A percentile compares a stretch with the other conserved stretches of the same genome.
These are phyloP conservation scores for Syngnathus scovelli DNA, from an alignment of 2,113 vertebrate genomes.

Conservation along the genomic window DNA sequence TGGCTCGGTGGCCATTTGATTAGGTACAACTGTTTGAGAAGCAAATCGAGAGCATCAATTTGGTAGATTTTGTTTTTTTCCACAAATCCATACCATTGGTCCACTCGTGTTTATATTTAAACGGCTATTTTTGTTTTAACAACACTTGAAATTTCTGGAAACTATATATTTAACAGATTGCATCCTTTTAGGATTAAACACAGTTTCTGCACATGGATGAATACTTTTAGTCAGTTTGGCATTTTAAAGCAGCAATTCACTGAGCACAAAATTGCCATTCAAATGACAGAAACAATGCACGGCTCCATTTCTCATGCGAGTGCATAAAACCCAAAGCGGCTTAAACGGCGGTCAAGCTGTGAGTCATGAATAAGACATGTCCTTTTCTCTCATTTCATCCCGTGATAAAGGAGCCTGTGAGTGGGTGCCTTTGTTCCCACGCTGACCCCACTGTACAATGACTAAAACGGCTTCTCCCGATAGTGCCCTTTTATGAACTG, in stretches of 20 bases:
- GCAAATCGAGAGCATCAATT: neutral
- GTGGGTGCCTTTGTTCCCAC: slow-evolving; percentile 1
- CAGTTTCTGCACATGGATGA: neutral
- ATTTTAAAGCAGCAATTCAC: neutral
- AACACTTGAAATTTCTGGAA: too few relatives aligned
- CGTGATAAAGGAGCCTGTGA: neutral
- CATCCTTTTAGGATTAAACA: neutral
- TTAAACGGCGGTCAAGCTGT: neutral
- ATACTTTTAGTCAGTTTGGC: neutral
- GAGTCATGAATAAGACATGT: slow-evolving; percentile 3
- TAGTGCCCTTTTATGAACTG: slow-evolving; percentile 1
- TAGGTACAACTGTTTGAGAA: neutral
- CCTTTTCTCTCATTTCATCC: slow-evolving; percentile 1
- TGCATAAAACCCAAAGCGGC: neutral
- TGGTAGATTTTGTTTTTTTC: too few relatives aligned
- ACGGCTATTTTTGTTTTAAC: too few relatives aligned
- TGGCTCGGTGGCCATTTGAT: too few relatives aligned
- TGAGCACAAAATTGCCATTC: neutral
- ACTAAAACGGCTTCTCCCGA: neutral
- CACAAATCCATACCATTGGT: too few relatives aligned
- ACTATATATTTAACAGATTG: too few relatives aligned
- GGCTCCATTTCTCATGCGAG: neutral
- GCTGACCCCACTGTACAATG: neutral
- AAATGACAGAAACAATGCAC: neutral
- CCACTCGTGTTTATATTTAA: too few relatives aligned